phyloP scores from a whole-genome alignment of 2,888 invertebrate genomes.

The Osmoderma eremita region DNA sequence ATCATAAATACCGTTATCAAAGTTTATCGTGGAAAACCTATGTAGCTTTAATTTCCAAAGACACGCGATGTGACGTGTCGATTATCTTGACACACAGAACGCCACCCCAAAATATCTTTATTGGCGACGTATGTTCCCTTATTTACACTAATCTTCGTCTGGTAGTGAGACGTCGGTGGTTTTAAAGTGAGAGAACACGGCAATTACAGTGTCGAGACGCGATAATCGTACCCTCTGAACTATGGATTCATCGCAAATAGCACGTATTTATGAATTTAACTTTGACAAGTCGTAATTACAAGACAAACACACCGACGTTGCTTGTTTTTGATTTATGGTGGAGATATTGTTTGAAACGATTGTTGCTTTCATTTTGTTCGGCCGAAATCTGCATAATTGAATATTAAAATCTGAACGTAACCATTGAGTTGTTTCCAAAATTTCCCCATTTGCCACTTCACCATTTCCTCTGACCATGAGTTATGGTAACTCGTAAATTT shows the following conservation, averaged over 20 bases:
- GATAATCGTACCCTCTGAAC: slow-evolving; percentile 18
- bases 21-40: slow-evolving; percentile 22
- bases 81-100: slow-evolving; percentile 20
- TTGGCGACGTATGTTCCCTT: slow-evolving; percentile 24
- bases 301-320: slow-evolving; percentile 6
- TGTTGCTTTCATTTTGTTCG: not conserved
- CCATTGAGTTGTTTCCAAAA: too few relatives aligned
- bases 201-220: slow-evolving; percentile 1
- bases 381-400: too few relatives aligned
- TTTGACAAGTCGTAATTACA: slow-evolving; percentile 20
- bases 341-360: slow-evolving; percentile 15
- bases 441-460: too few relatives aligned
- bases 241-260: slow-evolving; percentile 1
- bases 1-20: slow-evolving; percentile 28
- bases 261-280: slow-evolving; percentile 22
- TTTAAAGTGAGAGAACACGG: slow-evolving; percentile 16
- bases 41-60: slow-evolving; percentile 33
- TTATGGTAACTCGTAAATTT: too few relatives aligned
- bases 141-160: slow-evolving; percentile 29
- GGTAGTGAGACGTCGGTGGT: slow-evolving; percentile 3
- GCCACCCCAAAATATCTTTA: slow-evolving; percentile 32
- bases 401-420: too few relatives aligned
- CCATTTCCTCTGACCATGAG: too few relatives aligned
- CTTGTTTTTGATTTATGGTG: slow-evolving; percentile 12
- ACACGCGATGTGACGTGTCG: slow-evolving; percentile 32